Evolutionary conservation across 2,888 invertebrate genomes (phyloP), one percentile per base, ranked within the genome.

Genomic region (Tetranychus piercei): DNA sequence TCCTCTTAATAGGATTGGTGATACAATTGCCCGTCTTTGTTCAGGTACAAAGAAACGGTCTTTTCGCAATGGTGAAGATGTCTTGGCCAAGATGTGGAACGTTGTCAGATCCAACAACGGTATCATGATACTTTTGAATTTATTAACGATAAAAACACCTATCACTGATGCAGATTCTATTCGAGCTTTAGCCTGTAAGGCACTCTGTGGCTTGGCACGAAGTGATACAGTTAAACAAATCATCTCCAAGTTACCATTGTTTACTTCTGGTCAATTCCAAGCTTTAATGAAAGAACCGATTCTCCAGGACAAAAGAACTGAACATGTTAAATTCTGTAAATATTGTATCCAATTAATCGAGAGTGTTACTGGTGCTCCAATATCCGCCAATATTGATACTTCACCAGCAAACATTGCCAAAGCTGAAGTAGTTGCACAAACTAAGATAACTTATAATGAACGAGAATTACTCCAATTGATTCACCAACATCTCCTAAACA

Each of bases 161-260:
- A 92, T 96, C 75, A 95, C 95, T 1, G 96, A 97, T 84, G 97
- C 97, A 20, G 97, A 99, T 83, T 88, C 90, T 66, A 89, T 99
- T 79, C 87, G 97, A 73, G 92, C 93, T 5, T 85, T 96, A 80
- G 95, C 97, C 0, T 96, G 96, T 81, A 83, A 82, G 80, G 94
- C 94, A 6, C 84, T 97, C 71, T 91, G 92, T 45, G 97, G 97
- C 0, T 85, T 99, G 55, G 92, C 95, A 0, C 86, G 96, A n/a
- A 92, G 91, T 75, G 91, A 93, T 81, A 92, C 91, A 73, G 83
- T 96, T 2, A 84, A 91, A 6, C 96, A 97, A 85, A 96, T 97
- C 80, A 90, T 97, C 76, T 90, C 93, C 79, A 96, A 96, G 83
- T 85, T 97, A 77, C 95, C 96, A 0, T 86, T 97, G 76, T 93